A percentile compares a stretch with the other conserved stretches of the same genome.
Evolutionary conservation across 2,888 invertebrate genomes (phyloP).

Genomic region (Dastarcus helophoroides): DNA sequence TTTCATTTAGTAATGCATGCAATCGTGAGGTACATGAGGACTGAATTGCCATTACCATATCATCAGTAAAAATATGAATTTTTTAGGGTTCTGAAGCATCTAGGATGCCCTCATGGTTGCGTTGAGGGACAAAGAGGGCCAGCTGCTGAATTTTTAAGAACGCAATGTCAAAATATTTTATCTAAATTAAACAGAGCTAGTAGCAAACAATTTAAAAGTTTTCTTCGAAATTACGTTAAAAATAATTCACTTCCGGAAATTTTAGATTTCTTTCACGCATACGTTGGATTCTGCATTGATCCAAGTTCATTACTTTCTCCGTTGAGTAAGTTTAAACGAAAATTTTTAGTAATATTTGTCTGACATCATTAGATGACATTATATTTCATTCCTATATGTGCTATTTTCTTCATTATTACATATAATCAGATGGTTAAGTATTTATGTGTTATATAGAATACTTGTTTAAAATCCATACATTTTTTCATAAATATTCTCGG

Average conservation of each 20-base stretch:
- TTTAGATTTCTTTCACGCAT: constrained; percentile 89
- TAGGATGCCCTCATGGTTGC: constrained; percentile 95
- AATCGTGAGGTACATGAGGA: constrained; percentile 40
- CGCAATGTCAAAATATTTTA: constrained; percentile 72
- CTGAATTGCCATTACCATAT: too few relatives aligned
- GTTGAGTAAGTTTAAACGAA: constrained; percentile 82
- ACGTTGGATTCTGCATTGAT: constrained; percentile 92
- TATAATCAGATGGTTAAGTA: too few relatives aligned
- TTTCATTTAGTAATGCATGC: constrained; percentile 67
- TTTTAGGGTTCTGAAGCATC: constrained; percentile 66
- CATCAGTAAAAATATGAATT: too few relatives aligned
- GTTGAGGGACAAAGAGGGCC: constrained; percentile 74
- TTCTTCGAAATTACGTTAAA: constrained; percentile 63
- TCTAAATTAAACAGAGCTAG: constrained; percentile 62
- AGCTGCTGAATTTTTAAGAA: constrained; percentile 81
- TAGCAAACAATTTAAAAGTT: constrained; percentile 51
- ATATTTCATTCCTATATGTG: too few relatives aligned
- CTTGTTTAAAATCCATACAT: too few relatives aligned
- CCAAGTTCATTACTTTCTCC: constrained; percentile 77
- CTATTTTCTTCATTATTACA: too few relatives aligned
- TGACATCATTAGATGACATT: too few relatives aligned
- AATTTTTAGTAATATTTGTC: too few relatives aligned
- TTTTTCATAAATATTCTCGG: too few relatives aligned
- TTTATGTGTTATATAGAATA: too few relatives aligned
- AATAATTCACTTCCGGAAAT: constrained; percentile 69